These are phyloP conservation scores for Nephrotoma flavescens DNA, from an alignment of 2,888 invertebrate species.

Conservation along the genomic window DNA sequence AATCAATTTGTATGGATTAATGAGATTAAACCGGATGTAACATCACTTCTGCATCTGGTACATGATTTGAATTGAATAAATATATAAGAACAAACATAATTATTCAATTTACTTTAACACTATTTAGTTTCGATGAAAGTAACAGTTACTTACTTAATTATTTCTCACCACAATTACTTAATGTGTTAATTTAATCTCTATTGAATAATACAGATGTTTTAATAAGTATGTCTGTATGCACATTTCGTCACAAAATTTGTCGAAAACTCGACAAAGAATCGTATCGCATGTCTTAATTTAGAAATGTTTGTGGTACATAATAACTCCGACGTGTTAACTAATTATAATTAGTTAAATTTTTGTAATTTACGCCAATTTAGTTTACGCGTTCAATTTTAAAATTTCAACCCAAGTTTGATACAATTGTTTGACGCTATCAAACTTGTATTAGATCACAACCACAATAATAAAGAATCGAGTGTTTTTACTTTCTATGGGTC, in stretches of 20 bases:
- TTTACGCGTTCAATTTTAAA: neutral
- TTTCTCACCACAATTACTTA: neutral
- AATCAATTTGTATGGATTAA: too few species aligned
- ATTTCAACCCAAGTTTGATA: neutral
- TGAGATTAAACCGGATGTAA: too few species aligned
- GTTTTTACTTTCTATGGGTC: neutral
- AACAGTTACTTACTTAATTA: neutral
- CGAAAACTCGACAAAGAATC: neutral
- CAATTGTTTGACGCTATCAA: neutral
- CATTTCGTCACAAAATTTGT: neutral
- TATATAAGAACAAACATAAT: neutral
- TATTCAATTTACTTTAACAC: neutral
- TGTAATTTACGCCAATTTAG: neutral
- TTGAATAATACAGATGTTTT: neutral
- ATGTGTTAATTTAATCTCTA: neutral
- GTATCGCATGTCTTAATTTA: neutral
- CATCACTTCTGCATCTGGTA: neutral
- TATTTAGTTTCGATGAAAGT: neutral
- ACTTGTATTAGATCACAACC: neutral
- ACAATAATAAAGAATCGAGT: neutral
- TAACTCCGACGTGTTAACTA: neutral
- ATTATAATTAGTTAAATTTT: neutral
- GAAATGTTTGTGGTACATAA: neutral
- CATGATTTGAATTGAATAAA: neutral
- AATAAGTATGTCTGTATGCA: neutral